phyloP scores from a whole-genome alignment of 2,797 vertebrate species.

The Urocyon cinereoargenteus region DNA sequence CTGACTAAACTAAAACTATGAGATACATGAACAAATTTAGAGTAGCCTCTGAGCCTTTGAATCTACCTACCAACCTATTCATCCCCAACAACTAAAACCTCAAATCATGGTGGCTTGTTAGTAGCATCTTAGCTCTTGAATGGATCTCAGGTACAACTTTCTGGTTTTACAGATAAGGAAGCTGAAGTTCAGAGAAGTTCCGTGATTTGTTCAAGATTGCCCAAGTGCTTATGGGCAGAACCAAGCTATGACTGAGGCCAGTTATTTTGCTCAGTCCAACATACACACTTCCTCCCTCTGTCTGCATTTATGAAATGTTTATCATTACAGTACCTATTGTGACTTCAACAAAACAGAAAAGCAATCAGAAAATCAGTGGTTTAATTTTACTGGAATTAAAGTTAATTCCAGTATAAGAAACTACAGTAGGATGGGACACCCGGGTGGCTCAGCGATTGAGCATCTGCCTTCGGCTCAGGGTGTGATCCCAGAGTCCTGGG shows the following conservation, averaged over 20 bases:
- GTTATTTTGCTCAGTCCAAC: neutral
- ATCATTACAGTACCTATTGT: neutral
- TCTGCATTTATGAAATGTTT: slow-evolving; percentile 20
- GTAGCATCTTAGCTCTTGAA: neutral
- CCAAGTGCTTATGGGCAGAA: neutral
- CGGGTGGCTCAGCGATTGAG: too few species aligned
- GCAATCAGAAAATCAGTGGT: slow-evolving; percentile 29
- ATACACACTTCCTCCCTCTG: neutral
- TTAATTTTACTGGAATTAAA: slow-evolving; percentile 39
- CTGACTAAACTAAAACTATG: slow-evolving; percentile 25
- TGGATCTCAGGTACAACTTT: slow-evolving; percentile 8
- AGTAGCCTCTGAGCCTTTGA: slow-evolving; percentile 31
- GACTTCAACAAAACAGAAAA: slow-evolving; percentile 61
- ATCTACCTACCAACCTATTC: neutral
- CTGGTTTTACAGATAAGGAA: slow-evolving; percentile 37
- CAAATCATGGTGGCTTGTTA: neutral
- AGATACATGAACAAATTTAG: neutral
- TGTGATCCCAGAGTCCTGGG: too few species aligned
- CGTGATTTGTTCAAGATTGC: neutral
- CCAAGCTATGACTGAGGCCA: neutral
- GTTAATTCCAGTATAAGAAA: slow-evolving; percentile 51
- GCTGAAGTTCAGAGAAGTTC: slow-evolving; percentile 22
- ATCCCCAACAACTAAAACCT: neutral
- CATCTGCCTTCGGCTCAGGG: too few species aligned
- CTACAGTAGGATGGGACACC: neutral